Base-by-base conservation (phyloP, 2,888 invertebrate species). In the Leptopterna dolabrata region DNA sequence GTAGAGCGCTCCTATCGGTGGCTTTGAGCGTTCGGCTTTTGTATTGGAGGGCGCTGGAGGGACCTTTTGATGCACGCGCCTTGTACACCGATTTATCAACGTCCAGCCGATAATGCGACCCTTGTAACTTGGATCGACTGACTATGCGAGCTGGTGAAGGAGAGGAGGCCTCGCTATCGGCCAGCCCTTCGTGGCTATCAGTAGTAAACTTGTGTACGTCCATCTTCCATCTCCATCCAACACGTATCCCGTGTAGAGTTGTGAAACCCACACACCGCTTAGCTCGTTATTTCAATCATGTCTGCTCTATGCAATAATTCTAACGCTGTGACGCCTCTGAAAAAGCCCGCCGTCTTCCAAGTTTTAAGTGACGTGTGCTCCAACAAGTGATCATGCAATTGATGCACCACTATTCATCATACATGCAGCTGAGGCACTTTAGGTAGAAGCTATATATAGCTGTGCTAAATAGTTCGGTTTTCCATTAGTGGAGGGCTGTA, bases 81-180 rank as follows among this genome's bases (percentile, higher is more conserved):
- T 27, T 78, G 78, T 78, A 78, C 9, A 41, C 14, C 78, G 41
- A 78, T 78, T 78, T 78, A 78, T 78, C 43, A 78, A 78, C 78
- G 78, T 78, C 78, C 45, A 45, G 43, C 27, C 45, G 78, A 78
- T 45, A 78, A 78, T 78, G 47, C 45, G 24, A 19, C 27, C 41
- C 45, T 43, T 45, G 78, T 78, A 78, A 78, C 78, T 78, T 43
- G 45, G 45, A 78, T 76, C 73, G 36, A 51, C 51, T 51, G 63
- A 24, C 63, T 63, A 63, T 36, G 36, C 27, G 63, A n/a, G 51
- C 51, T n/a, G 51, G 51, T 27, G 63, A 24, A 63, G 63, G 24
- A 24, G 63, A 63, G 24, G 63, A 27, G 36, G 19, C 3, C 63
- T 24, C 24, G 63, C 63, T 63, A 63, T 63, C 63, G 63, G 27